Evolutionary conservation across 2,888 invertebrate species (phyloP), one percentile per base, ranked within the genome.

Genomic region (Papilio protenor): DNA sequence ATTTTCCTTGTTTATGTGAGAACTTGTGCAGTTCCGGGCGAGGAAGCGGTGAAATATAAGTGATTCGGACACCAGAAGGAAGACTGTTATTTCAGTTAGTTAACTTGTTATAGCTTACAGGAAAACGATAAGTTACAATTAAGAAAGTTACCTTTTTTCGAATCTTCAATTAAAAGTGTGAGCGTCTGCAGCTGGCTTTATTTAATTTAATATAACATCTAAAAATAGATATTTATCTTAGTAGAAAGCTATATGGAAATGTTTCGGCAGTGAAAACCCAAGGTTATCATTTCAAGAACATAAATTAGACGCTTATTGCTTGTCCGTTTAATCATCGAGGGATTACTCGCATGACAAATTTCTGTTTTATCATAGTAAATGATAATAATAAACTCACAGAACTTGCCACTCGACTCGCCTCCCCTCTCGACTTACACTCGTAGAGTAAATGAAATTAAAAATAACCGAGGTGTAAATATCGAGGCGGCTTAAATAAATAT

Each of bases 1-100:
- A 90, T 90, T 89, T 87, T 85, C 83, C 85, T 86, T 88, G 85
- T 89, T 88, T 88, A 89, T 86, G 87, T 86, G 85, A 81, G 85
- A 88, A 90, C 85, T 88, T 88, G 79, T 81, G 83, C 87, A 87
- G 85, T 87, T 87, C 87, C 75, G 80, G 82, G 69, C 77, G 73
- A 74, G 75, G 77, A 76, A 77, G 66, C 74, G 70, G 73, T 66
- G 75, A 76, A 79, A 71, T 78, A 79, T 79, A 80, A 81, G 76
- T 80, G 81, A 80, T 81, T 81, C 75, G 76, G 69, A 77, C 78
- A 78, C 21, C 64, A 45, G 69, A 77, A 79, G 69, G 47, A 23
- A 73, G 70, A 78, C 66, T 81, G 79, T 61, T 72, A 66, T 75
- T 79, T 77, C 76, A 80, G 77, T 80, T 79, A 75, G 45, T 61